Conservation (phyloP, 2,113 vertebrate species). For the Cebidichthys violaceus region DNA sequence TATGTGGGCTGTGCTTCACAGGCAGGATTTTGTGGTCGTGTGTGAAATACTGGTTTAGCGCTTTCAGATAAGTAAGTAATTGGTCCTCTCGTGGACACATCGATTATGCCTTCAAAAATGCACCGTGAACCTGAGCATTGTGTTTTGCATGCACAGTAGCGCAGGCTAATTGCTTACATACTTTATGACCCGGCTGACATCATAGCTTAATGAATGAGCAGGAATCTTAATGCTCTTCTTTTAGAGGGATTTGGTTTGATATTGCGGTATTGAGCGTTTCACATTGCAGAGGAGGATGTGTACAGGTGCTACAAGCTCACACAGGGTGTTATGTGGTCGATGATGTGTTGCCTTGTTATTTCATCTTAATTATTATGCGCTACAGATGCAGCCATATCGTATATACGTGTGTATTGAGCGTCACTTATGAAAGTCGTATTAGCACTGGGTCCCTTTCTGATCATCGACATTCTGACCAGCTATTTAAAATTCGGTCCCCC, state of each 20-base stretch:
- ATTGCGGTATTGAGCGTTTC: conserved; percentile 70
- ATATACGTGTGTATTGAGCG: conserved; percentile 10
- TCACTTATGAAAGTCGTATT: conserved; percentile 39
- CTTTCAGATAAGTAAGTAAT: conserved; percentile 60
- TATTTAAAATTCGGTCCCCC: conserved; percentile 21
- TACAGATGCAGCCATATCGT: conserved; percentile 39
- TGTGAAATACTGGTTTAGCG: conserved; percentile 65
- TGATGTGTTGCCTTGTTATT: conserved; percentile 65
- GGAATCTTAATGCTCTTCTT: conserved; percentile 57
- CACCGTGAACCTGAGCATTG: conserved; percentile 32
- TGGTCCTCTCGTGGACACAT: conserved; percentile 59
- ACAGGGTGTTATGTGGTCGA: conserved; percentile 50
- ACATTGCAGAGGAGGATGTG: conserved; percentile 67
- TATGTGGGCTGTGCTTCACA: conserved; percentile 43
- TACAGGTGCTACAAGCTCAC: conserved; percentile 74
- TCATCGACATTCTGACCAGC: conserved; percentile 4
- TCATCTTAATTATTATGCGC: conserved; percentile 59
- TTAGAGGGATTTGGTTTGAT: conserved; percentile 63
- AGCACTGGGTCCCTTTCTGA: conserved; percentile 14
- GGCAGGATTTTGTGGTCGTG: conserved; percentile 51
- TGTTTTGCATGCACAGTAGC: conserved; percentile 54
- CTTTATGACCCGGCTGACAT: conserved; percentile 69
- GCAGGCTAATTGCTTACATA: conserved; percentile 53
- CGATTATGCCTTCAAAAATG: conserved; percentile 45
- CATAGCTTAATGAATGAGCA: conserved; percentile 56